A percentile compares a stretch with the other conserved stretches of the same genome.
Evolutionary conservation across 2,888 invertebrate species (phyloP).

Genomic region (Halictus quadricinctus): DNA sequence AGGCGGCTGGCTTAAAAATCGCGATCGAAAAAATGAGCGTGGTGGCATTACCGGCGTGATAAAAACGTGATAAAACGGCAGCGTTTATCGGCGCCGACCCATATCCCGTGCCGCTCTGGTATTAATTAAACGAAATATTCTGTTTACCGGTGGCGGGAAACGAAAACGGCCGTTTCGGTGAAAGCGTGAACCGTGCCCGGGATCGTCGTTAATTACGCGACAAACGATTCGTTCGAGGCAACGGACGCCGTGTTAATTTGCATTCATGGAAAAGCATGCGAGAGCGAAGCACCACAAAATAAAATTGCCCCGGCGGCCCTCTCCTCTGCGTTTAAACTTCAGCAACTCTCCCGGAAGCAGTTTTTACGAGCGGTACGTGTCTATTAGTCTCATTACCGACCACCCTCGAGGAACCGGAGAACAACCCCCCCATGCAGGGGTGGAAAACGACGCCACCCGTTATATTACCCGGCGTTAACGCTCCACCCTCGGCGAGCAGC

Average conservation of each 20-base stretch:
- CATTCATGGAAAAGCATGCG: conserved; percentile 27
- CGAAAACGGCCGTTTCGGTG: neutral
- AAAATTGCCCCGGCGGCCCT: conserved; percentile 52
- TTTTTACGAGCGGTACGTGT: conserved; percentile 80
- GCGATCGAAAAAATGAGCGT: neutral
- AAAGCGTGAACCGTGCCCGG: neutral
- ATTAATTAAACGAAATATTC: conserved; percentile 28
- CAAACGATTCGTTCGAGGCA: conserved; percentile 29
- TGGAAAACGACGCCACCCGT: conserved; percentile 73
- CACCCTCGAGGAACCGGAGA: conserved; percentile 49
- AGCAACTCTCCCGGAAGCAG: conserved; percentile 70
- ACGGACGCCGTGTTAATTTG: conserved; percentile 45
- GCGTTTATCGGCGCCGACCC: neutral
- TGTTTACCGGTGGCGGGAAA: neutral
- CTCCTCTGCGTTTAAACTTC: conserved; percentile 64
- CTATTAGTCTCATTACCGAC: conserved; percentile 79
- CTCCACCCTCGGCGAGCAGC: conserved; percentile 63
- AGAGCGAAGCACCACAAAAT: conserved; percentile 42
- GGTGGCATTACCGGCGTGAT: neutral
- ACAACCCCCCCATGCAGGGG: conserved; percentile 55
- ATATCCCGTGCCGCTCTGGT: conserved; percentile 14
- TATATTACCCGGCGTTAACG: conserved; percentile 69
- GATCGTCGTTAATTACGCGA: conserved; percentile 47
- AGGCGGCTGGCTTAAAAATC: neutral
- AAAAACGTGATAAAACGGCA: neutral